Evolutionary conservation across 1,140 invertebrate genomes (phyloP), one percentile per base, ranked within the genome.

Genomic region (Ostrea edulis): DNA sequence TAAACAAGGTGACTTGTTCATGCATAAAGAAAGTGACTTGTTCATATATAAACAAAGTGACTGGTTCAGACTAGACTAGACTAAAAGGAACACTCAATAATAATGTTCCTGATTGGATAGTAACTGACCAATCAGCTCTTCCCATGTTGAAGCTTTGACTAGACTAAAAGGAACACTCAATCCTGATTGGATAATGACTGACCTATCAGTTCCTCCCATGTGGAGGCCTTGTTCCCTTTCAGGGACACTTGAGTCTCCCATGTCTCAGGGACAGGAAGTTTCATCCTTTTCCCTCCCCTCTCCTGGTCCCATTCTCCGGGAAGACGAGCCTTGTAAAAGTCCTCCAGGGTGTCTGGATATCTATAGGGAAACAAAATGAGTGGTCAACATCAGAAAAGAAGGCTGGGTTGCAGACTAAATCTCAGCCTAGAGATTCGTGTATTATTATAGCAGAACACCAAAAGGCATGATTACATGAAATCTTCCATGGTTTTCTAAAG

Each of bases 171-270:
- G 35, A 81, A 12, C 17, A 25, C 8, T n/a, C 71, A n/a, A 53
- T 83, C 35, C 9, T 22, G n/a, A 44, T 8, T 44, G 20, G 54
- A 62, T 12, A 35, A 12, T 51, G 77, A 85, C 86, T 29, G 20
- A 95, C 94, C 95, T 84, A 95, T 91, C 11, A 95, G 88, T 14
- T 93, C 91, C 85, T 95, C 92, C 95, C 95, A 96, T 5, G 94
- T 93, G 35, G 89, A 82, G 0, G 95, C 94, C 87, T 95, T 95
- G 89, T 96, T 96, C 52, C 95, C 95, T 89, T 95, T 94, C 1
- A 94, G 85, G 2, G 95, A 95, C 52, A 96, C 93, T 90, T 96
- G 95, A 2, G 95, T 96, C 89, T 96, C 95, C 95, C 95, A 96
- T 4, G 95, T 96, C 90, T 95, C 95, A 20, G 95, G 95, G 62